Percentiles rank a stretch among this genome's conserved stretches.
Conservation (phyloP, 2,113 vertebrate species). For the Petromus typicus region DNA sequence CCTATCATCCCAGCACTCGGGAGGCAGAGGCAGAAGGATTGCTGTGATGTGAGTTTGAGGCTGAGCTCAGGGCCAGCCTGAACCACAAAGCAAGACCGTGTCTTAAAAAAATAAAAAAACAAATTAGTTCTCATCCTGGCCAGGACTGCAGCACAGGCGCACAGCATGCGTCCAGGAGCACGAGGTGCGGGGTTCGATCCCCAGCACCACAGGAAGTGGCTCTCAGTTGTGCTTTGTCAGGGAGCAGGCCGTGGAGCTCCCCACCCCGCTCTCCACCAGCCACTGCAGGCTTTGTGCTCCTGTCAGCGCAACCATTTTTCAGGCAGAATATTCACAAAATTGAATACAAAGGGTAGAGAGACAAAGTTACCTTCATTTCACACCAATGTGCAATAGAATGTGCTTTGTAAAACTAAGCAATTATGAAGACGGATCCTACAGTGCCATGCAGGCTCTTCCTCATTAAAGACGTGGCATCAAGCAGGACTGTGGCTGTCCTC, state of each 20-base stretch:
- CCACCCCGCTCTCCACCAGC: not conserved
- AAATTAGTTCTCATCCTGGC: no score
- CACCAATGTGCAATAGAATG: not conserved
- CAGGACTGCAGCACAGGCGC: not conserved
- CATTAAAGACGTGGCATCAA: not conserved
- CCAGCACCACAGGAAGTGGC: not conserved
- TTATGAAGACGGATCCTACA: not conserved
- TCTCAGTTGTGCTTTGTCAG: not conserved
- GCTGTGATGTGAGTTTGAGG: no score
- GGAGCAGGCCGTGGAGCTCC: not conserved
- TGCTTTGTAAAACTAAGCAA: not conserved
- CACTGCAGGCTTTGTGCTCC: not conserved
- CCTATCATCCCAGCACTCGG: no score
- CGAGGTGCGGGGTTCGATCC: no score
- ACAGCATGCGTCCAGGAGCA: no score
- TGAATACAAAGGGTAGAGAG: not conserved
- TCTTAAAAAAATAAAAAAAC: no score
- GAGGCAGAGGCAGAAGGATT: no score
- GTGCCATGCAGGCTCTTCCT: not conserved
- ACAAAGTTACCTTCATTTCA: conserved; percentile 1
- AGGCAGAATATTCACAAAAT: not conserved
- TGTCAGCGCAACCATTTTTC: not conserved
- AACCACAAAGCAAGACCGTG: no score
- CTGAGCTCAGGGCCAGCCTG: no score
- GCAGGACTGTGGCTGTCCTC: not conserved